Evolutionary conservation across 2,888 invertebrate genomes (phyloP), one percentile per base, ranked within the genome.

Genomic region (Oegoconia quadripuncta): DNA sequence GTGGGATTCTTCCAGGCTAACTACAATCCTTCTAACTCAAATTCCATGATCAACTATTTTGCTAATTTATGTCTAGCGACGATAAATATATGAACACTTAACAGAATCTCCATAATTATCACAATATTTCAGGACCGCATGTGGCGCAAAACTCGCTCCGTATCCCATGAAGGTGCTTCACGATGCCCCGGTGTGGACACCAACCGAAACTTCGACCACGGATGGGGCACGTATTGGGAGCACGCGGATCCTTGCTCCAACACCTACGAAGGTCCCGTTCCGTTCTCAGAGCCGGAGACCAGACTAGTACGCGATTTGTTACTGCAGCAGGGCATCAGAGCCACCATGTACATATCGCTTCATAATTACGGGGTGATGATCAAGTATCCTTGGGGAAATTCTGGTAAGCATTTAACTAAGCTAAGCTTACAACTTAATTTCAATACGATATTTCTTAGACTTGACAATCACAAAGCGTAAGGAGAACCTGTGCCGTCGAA

Each of bases 321-420:
- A 32, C 59, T 91, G 41, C 67, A 80, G 1, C 69, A 90, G 6
- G 60, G 88, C 2, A 57, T 74, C 2, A 72, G 88, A 15, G 74
- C 91, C 18, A 83, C 90, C 33, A 77, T 93, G 42, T 96, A 94
- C 67, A 72, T 95, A 27, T 91, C 93, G 0, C 69, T 95, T 20
- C 96, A 96, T 66, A 92, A 94, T 25, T 93, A 87, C 60, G 95
- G 94, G 43, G 89, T 89, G 46, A 91, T 90, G 73, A 71, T 93
- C 46, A 69, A 93, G 1, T 92, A 93, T 55, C 90, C 93, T 17
- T 93, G 92, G 92, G 93, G 93, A 22, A 92, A 89, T 46, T 90
- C 90, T 25, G 76, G 78, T 73, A 74, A 48, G 73, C 2, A 14
- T 20, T 27, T 13, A n/a, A n/a, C n/a, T 27, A 26, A 16, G 11